A percentile compares a stretch with the other conserved stretches of the same genome.
These are phyloP conservation scores for Poliocrania exsul DNA, from an alignment of 2,797 vertebrate species.

Conservation along the genomic window DNA sequence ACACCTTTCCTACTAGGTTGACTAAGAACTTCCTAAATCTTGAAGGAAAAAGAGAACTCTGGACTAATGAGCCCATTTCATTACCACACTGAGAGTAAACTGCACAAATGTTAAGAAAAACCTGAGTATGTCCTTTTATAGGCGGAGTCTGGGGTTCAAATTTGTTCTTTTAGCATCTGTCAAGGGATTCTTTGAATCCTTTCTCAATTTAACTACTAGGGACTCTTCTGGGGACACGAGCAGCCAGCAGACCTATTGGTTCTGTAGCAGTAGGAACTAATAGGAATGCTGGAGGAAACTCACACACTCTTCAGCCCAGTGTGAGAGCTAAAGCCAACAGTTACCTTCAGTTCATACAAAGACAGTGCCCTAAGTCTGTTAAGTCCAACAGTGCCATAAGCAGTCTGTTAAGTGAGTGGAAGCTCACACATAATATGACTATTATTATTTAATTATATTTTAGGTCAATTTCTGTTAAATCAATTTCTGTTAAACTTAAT, in stretches of 20 bases:
- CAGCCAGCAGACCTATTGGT: background rate
- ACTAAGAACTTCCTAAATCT: background rate
- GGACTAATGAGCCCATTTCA: background rate
- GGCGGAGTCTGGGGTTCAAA: background rate
- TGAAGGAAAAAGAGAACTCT: background rate
- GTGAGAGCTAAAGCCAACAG: background rate
- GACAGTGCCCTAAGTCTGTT: background rate
- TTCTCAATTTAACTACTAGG: background rate
- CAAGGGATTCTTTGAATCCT: background rate
- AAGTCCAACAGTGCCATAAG: background rate
- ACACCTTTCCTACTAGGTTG: background rate
- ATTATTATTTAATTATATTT: slow-evolving; percentile 69
- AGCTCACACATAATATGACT: slow-evolving; percentile 38
- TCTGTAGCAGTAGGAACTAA: background rate
- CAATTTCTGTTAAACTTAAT: slow-evolving; percentile 70
- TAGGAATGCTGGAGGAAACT: background rate
- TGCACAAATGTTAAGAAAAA: background rate
- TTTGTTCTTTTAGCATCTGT: background rate
- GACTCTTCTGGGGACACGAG: background rate
- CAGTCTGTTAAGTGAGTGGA: slow-evolving; percentile 25
- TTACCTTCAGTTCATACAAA: background rate
- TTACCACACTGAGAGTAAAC: background rate
- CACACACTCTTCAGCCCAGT: background rate
- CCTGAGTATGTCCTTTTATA: background rate
- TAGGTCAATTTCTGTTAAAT: slow-evolving; percentile 68